Evolutionary conservation across 2,888 invertebrate species (phyloP), one percentile per base, ranked within the genome.

Genomic region (Oscheius myriophilus): DNA sequence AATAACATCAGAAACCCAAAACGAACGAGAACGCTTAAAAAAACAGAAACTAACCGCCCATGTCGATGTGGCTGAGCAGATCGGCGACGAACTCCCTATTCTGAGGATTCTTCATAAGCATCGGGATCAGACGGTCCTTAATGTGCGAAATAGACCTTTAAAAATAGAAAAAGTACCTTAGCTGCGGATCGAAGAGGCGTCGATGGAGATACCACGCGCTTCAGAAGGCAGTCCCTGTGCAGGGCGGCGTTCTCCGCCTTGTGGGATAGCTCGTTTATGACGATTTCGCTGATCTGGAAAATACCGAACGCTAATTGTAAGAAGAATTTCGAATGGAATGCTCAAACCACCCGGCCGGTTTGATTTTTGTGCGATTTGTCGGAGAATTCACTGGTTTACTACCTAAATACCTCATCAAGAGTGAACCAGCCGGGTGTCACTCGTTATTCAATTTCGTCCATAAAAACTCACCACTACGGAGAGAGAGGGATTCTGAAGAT

Each of bases 211-310:
- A 42, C 33, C 14, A 63, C 12, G n/a, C 41, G 41, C 25, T 25
- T 33, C 25, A 42, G 23, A 42, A 65, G 23, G 23, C n/a, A 42
- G 42, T 45, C 53, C 7, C 43, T 12, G 26, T 55, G 55, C 14
- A 65, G 18, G 43, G 39, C 70, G 0, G 54, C 57, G 16, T 61
- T 49, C 41, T 63, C 59, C 6, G 16, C 25, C 2, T 45, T 18
- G 21, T 21, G n/a, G 12, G 62, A 66, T 0, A 76, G 55, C 41
- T 73, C 63, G 16, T 57, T 52, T 4, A 72, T 59, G 16, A 76
- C 70, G 0, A 73, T 45, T n/a, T 72, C 67, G 18, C 70, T 69
- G 14, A 72, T 67, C 67, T 67, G 39, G 12, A 64, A 42, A 45
- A 12, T 25, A 33, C 21, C 12, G 21, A 11, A 67, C 23, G 41